These are phyloP conservation scores for Eleutherodactylus coqui DNA, from an alignment of 2,797 vertebrate species.

Conservation along the genomic window DNA sequence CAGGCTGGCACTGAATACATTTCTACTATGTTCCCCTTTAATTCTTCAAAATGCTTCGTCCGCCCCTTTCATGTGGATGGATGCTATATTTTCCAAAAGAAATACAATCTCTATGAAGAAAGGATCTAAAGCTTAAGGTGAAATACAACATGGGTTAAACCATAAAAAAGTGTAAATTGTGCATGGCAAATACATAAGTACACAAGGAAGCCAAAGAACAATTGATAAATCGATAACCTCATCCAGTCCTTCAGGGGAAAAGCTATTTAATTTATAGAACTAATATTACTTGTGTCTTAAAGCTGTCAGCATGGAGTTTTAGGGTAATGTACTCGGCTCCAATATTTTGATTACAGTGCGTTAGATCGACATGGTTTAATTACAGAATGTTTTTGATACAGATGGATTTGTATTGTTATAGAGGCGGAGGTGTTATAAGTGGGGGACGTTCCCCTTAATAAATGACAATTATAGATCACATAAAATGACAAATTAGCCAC, in stretches of 20 bases:
- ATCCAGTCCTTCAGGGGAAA: slow-evolving; percentile 32
- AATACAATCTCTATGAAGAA: background rate
- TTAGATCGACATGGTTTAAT: slow-evolving; percentile 16
- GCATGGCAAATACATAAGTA: slow-evolving; percentile 11
- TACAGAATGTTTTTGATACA: slow-evolving; percentile 7
- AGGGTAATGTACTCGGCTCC: slow-evolving; percentile 27
- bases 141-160: slow-evolving; percentile 8
- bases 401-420: background rate
- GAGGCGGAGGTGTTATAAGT: background rate
- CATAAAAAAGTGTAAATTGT: slow-evolving; percentile 38
- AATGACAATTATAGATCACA: background rate
- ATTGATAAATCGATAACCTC: slow-evolving; percentile 46
- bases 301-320: slow-evolving; percentile 39
- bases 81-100: background rate
- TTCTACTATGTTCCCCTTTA: background rate
- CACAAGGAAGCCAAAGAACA: slow-evolving; percentile 9
- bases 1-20: no score
- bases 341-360: slow-evolving; percentile 35
- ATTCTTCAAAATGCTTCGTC: background rate
- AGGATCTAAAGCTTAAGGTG: background rate
- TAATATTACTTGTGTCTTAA: slow-evolving; percentile 47
- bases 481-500: background rate
- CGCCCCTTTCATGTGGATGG: background rate
- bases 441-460: background rate
- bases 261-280: slow-evolving; percentile 37